Percentiles rank a stretch among this genome's conserved stretches.
phyloP scores from a whole-genome alignment of 2,797 vertebrate species.

The Falco cherrug region DNA sequence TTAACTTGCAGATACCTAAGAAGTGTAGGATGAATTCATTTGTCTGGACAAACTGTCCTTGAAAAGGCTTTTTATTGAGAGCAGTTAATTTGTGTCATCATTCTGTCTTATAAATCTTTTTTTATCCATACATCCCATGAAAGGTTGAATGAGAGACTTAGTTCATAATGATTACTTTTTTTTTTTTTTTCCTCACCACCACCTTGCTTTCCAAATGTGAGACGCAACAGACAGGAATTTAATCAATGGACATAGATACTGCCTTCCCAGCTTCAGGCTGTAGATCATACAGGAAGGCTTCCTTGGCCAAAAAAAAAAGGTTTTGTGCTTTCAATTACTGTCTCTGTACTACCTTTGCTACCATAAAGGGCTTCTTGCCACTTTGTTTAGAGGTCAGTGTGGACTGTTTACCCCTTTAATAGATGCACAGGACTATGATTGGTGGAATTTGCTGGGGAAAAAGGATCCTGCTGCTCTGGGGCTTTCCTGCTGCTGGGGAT shows the following conservation, averaged over 20 bases:
- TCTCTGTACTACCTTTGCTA: not conserved
- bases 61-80: not conserved
- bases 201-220: no score
- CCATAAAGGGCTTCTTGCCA: not conserved
- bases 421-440: no score
- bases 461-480: not conserved
- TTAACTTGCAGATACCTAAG: not conserved
- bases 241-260: not conserved
- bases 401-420: not conserved
- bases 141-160: not conserved
- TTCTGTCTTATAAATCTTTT: not conserved
- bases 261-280: not conserved
- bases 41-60: not conserved
- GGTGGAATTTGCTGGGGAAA: not conserved
- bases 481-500: not conserved
- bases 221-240: not conserved
- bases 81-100: fast-evolving
- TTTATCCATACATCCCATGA: not conserved
- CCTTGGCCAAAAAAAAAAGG: no score
- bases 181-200: no score
- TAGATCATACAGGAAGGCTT: not conserved
- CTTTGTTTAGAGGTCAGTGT: not conserved
- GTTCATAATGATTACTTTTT: not conserved
- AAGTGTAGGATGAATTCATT: not conserved
- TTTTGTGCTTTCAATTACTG: fast-evolving